Evolutionary conservation across 2,113 vertebrate species (phyloP), one percentile per base, ranked within the genome.

Genomic region (Nothobranchius furzeri): DNA sequence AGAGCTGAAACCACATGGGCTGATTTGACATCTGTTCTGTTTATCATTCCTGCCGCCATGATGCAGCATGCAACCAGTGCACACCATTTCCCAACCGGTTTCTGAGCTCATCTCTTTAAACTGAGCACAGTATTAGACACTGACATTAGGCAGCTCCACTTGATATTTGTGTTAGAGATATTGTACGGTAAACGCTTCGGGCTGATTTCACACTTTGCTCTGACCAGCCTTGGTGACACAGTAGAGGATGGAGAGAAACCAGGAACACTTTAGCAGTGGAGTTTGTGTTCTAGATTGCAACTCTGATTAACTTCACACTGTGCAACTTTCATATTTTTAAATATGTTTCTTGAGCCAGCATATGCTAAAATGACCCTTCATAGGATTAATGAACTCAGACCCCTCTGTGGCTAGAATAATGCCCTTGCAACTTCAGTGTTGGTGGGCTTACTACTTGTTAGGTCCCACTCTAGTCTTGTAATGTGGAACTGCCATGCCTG

Each of bases 101-200:
- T 40, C 58, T 36, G 61, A 30, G 46, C 64, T 76, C 46, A 53
- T 15, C 51, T 57, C 14, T 43, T 12, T 58, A 54, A 70, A 20
- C 25, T 12, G 20, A 37, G 25, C 30, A 59, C 25, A 20, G 49
- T 61, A 40, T 70, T 58, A 63, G 64, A 75, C 72, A 64, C n/a
- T n/a, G n/a, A n/a, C n/a, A n/a, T 60, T 17, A 51, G 80, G 58
- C 54, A 52, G 40, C 48, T 7, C 6, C 42, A 47, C 68, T 67
- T 58, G n/a, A 14, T 61, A 68, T 82, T 42, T 60, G 17, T 45
- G 51, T 84, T 76, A 53, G 60, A 76, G 64, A 62, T 12, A 45
- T 50, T 78, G 60, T 40, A 52, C 48, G 64, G 62, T 60, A 56
- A 48, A 48, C 36, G 65, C 75, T 69, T 12, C 8, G 63, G 73